Percentiles rank a stretch among this genome's conserved stretches.
Conservation (phyloP, 2,113 vertebrate genomes). For the Tragulus kanchil region DNA sequence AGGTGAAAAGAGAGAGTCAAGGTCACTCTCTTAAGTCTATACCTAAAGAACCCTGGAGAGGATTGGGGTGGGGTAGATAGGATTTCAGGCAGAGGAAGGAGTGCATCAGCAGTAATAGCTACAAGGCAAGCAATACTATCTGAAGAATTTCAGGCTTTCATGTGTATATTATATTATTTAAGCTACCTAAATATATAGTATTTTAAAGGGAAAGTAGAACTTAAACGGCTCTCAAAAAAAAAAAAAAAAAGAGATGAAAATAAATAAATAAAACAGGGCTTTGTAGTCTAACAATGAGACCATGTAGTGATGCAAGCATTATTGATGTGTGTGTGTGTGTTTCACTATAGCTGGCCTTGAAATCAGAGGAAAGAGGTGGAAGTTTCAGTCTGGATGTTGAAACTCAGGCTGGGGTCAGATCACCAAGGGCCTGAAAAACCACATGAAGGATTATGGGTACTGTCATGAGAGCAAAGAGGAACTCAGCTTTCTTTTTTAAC, state of each 20-base stretch:
- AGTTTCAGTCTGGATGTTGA: not conserved
- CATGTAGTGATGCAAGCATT: not conserved
- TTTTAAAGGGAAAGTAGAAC: not conserved
- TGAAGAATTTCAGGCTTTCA: slow-evolving; percentile 7
- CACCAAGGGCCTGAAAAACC: not conserved
- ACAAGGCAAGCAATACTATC: not conserved
- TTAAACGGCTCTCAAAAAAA: not conserved
- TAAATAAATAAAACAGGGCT: not conserved
- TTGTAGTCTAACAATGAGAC: not conserved
- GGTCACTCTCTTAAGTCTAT: not conserved
- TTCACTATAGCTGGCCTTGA: not conserved
- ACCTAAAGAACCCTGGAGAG: not conserved
- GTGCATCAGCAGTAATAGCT: not conserved
- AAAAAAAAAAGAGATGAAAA: not conserved
- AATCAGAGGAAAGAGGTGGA: not conserved
- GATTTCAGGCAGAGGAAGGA: not conserved
- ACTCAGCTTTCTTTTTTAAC: too few relatives aligned
- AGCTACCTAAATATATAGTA: not conserved
- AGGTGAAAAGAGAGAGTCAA: not conserved
- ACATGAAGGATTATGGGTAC: not conserved
- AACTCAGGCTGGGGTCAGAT: not conserved
- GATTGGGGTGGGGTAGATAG: not conserved
- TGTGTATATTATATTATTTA: not conserved
- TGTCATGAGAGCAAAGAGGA: too few relatives aligned
- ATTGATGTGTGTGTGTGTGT: not conserved